phyloP scores from a whole-genome alignment of 2,797 vertebrate species.

The Naso thynnoides region DNA sequence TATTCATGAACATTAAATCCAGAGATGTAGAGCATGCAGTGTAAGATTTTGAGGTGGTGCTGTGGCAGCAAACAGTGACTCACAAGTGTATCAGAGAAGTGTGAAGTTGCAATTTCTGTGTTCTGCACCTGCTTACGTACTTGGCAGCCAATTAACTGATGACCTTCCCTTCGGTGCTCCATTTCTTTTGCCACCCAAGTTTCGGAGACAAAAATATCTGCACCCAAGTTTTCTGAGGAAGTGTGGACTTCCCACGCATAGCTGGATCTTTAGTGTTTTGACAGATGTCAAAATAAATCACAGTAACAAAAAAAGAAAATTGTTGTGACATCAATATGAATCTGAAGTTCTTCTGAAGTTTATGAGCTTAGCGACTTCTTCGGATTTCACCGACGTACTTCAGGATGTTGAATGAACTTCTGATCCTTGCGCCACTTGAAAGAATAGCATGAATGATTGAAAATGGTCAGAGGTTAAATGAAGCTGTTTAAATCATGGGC shows the following conservation, averaged over 20 bases:
- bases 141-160: not conserved
- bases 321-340: constrained; percentile 3
- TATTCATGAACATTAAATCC: not conserved
- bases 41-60: not conserved
- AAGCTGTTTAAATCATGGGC: constrained; percentile 13
- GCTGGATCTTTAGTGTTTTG: not conserved
- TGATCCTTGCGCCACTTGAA: constrained; percentile 18
- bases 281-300: not conserved
- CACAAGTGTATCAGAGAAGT: not conserved
- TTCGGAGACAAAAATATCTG: not conserved
- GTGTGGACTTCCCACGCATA: not conserved
- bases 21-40: not conserved
- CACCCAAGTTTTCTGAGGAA: not conserved
- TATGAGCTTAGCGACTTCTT: not conserved
- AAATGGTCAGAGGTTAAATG: not conserved
- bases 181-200: not conserved
- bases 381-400: not conserved
- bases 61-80: not conserved
- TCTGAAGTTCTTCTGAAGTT: constrained; percentile 3
- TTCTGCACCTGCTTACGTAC: too few species aligned
- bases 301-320: constrained; percentile 2
- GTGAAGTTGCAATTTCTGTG: not conserved
- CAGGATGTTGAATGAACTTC: constrained; percentile 9
- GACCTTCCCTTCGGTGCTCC: too few species aligned
- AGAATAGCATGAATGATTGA: constrained; percentile 30